Percentiles rank a stretch among this genome's conserved stretches.
Conservation (phyloP, 2,888 invertebrate species). For the Seira ritae region DNA sequence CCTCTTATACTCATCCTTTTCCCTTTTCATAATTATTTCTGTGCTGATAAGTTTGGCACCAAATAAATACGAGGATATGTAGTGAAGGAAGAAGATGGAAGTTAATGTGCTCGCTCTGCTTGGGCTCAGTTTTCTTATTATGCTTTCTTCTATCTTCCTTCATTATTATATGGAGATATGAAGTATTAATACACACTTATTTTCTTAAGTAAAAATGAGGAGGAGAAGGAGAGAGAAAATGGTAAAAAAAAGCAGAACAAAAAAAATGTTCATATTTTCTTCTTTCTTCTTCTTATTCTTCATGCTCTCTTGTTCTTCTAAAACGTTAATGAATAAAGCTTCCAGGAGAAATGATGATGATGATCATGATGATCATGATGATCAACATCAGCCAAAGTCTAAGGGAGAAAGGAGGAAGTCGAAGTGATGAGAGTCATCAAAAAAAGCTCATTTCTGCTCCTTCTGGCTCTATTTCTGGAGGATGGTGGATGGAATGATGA, state of each 20-base stretch:
- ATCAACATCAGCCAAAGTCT: background rate
- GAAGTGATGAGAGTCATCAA: constrained; percentile 58
- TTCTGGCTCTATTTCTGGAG: constrained; percentile 43
- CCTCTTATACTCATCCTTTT: constrained; percentile 15
- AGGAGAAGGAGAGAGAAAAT: constrained; percentile 33
- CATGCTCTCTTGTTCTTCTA: constrained; percentile 24
- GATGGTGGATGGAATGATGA: constrained; percentile 25
- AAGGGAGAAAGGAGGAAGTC: constrained; percentile 36
- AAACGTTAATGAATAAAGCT: constrained; percentile 58
- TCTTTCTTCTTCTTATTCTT: constrained; percentile 23
- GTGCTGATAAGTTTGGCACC: constrained; percentile 48
- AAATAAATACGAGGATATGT: constrained; percentile 45
- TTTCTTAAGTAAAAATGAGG: constrained; percentile 32
- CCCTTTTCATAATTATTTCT: constrained; percentile 11
- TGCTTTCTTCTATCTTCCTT: background rate
- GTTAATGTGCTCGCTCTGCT: constrained; percentile 35
- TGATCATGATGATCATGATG: constrained; percentile 13
- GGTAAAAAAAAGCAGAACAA: constrained; percentile 48
- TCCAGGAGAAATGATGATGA: constrained; percentile 44
- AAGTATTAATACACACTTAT: constrained; percentile 51
- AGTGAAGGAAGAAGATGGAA: constrained; percentile 37
- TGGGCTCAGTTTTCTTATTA: too few species aligned
- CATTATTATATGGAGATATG: constrained; percentile 33
- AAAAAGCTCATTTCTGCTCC: constrained; percentile 56
- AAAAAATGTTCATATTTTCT: constrained; percentile 59